These are phyloP conservation scores for Trichopria drosophilae DNA, from an alignment of 2,888 invertebrate species.

Conservation along the genomic window DNA sequence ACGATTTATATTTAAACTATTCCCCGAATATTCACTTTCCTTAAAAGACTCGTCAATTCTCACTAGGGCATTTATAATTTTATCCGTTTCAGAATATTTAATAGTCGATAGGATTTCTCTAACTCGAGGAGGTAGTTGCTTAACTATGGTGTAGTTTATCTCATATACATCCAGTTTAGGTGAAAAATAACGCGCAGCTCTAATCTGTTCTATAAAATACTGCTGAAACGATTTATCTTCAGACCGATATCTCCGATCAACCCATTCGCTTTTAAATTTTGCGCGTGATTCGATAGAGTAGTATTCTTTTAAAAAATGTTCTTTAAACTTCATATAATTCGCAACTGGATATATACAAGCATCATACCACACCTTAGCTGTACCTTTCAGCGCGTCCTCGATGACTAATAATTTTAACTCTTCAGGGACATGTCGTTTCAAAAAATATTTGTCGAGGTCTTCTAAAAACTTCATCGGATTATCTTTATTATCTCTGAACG, in stretches of 20 bases:
- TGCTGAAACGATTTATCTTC: neutral
- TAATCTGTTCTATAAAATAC: constrained; percentile 1
- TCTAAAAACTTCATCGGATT: constrained; percentile 11
- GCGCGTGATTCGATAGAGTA: constrained; percentile 5
- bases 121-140: neutral
- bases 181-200: neutral
- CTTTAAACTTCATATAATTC: constrained; percentile 1
- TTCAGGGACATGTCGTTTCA: neutral
- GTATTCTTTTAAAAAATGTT: constrained; percentile 4
- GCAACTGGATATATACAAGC: neutral
- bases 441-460: constrained; percentile 9
- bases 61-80: neutral
- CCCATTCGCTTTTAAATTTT: too few relatives aligned
- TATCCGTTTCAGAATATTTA: neutral
- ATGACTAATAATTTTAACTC: neutral
- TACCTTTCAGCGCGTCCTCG: neutral
- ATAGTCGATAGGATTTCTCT: neutral
- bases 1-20: neutral
- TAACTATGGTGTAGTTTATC: neutral
- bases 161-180: constrained; percentile 1
- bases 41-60: neutral
- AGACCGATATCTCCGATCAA: neutral
- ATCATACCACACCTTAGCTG: constrained; percentile 12
- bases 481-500: neutral
- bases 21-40: neutral